Evolutionary conservation across 1,140 invertebrate species (phyloP).

Genomic region (Mylabris phalerata): DNA sequence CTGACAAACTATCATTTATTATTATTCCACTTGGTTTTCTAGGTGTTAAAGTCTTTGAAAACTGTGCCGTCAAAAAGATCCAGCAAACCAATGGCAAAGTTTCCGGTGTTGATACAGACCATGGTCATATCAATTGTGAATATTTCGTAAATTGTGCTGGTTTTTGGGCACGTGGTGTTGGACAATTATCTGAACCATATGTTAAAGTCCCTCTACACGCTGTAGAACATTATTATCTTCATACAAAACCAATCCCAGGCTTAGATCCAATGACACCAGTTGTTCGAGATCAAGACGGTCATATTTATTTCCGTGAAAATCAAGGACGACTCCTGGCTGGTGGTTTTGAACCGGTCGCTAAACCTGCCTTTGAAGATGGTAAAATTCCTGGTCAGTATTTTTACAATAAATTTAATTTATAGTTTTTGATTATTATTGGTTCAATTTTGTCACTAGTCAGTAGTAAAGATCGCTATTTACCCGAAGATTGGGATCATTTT

Average conservation of each 20-base stretch:
- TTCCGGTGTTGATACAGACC: conserved; percentile 65
- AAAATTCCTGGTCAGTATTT: conserved; percentile 49
- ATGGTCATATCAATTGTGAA: conserved; percentile 74
- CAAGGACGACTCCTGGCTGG: conserved; percentile 72
- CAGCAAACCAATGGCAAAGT: conserved; percentile 59
- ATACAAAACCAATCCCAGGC: conserved; percentile 70
- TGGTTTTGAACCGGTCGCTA: conserved; percentile 81
- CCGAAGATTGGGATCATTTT: conserved; percentile 95
- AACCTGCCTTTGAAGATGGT: conserved; percentile 83
- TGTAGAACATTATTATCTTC: conserved; percentile 87
- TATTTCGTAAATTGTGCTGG: conserved; percentile 90
- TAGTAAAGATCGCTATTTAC: conserved; percentile 54
- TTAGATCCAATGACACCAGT: conserved; percentile 73
- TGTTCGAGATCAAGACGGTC: conserved; percentile 82
- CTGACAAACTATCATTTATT: no score
- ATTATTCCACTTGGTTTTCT: conserved; percentile 5
- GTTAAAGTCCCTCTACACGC: conserved; percentile 90
- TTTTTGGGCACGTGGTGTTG: conserved; percentile 69
- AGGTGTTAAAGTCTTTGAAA: conserved; percentile 83
- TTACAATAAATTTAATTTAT: neutral
- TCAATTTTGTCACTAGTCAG: conserved; percentile 36
- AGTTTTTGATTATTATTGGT: no score
- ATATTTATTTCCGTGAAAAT: conserved; percentile 79
- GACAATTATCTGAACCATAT: conserved; percentile 72
- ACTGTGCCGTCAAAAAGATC: conserved; percentile 67